Base-by-base conservation (phyloP, 1,140 invertebrate species). In the Acromyrmex heyeri region DNA sequence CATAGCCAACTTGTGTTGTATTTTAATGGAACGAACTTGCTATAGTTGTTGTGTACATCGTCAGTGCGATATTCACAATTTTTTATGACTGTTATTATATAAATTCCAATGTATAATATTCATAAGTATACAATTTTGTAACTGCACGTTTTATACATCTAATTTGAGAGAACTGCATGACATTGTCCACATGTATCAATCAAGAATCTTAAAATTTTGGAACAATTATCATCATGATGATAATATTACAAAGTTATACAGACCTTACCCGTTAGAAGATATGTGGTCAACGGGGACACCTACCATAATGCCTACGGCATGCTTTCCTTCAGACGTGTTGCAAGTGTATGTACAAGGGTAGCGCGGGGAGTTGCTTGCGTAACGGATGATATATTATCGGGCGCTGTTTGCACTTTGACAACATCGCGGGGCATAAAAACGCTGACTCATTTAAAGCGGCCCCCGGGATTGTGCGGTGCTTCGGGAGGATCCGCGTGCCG, bases 361-460 rank as follows among this genome's bases (percentile, higher is more conserved):
- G 69, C 55, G 53, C 78, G 73, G 78, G 85, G 89, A 72, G 91
- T 91, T 93, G 92, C 91, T 93, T 92, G 93, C 91, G 90, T 88
- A 92, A 92, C 90, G 91, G 94, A 95, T 95, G 95, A 95, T 95
- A 95, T 95, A 95, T 95, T 95, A 95, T 95, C 94, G 91, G 92
- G 89, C 89, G 94, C 94, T 95, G 95, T 95, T 95, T 95, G 94
- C 95, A 94, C 95, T 95, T 95, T 95, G 95, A 95, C 95, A 95
- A 95, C 94, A 95, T 95, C 94, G 94, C 94, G 93, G 92, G 92
- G 93, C 94, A 95, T 95, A 95, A 95, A 95, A 95, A 95, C 94
- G 95, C 95, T 95, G 95, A 95, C 94, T 95, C 95, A 95, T 95
- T 95, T 95, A 95, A 95, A 95, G 92, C 95, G 92, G 94, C 94